These are phyloP conservation scores for Potamarius usumacintae DNA, from an alignment of 2,113 vertebrate species.

Conservation along the genomic window DNA sequence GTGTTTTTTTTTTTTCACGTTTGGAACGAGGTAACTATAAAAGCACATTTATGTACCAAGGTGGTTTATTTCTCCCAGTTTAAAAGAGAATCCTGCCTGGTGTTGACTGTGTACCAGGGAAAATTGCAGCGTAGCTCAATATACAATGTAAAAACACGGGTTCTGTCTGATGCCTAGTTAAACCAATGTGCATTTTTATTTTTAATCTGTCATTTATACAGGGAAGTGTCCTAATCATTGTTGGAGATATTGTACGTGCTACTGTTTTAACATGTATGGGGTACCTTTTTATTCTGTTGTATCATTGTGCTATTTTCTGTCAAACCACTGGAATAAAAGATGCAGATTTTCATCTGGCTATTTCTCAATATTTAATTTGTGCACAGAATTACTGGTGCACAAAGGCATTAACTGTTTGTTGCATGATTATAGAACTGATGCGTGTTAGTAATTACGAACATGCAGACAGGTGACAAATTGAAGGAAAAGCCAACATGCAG, in stretches of 20 bases:
- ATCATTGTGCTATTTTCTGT: constrained; percentile 23
- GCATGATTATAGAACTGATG: neutral
- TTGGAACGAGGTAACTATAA: constrained; percentile 18
- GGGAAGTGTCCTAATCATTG: neutral
- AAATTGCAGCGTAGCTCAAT: constrained; percentile 2
- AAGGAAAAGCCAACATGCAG: neutral
- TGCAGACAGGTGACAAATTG: neutral
- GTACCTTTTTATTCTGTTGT: constrained; percentile 18
- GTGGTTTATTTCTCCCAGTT: constrained; percentile 21
- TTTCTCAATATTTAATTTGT: constrained; percentile 14
- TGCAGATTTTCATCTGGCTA: constrained; percentile 11
- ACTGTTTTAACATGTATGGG: constrained; percentile 15
- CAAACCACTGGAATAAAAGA: constrained; percentile 42
- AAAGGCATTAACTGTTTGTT: neutral
- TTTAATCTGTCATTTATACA: neutral
- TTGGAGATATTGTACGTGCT: constrained; percentile 11
- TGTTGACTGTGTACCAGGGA: neutral
- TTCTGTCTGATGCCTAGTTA: constrained; percentile 25
- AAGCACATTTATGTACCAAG: constrained; percentile 13
- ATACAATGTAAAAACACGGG: constrained; percentile 1
- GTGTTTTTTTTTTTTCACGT: neutral
- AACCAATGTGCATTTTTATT: constrained; percentile 14
- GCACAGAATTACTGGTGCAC: neutral
- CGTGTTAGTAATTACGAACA: neutral
- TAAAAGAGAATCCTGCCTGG: constrained; percentile 17